Base-by-base conservation (phyloP, 2,888 invertebrate genomes). In the Rhagophthalmus giganteus region DNA sequence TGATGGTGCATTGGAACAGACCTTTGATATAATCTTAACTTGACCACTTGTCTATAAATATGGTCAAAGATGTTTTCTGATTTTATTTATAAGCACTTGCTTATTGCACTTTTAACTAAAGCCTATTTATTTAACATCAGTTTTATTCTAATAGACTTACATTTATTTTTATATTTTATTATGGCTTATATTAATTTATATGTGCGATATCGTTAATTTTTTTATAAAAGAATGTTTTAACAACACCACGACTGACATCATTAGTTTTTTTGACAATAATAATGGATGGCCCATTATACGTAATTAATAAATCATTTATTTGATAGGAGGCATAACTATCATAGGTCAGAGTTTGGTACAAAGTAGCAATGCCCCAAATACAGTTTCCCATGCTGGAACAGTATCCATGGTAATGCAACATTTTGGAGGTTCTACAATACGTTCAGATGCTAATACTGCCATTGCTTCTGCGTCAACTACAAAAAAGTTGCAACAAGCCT, bases 301-400 rank as follows among this genome's bases (percentile, higher is more conserved):
- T 20, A 20, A 5, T n/a, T n/a, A n/a, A 20, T 20, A 20, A 20
- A 20, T 20, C 20, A 20, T 20, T 20, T 20, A 5, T 5, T 20
- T 20, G 20, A 20, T 45, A 74, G 73, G 87, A 9, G 87, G 88
- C 57, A 78, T 93, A 9, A 81, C 84, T 66, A 83, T 89, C 7
- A 79, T 93, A 15, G 87, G 90, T 32, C 82, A 85, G 59, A 91
- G 90, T 73, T 81, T 94, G 35, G 88, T 91, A 11, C 79, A 79
- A 40, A 84, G 86, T 61, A 87, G 87, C 64, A 83, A 83, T 72
- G 81, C 85, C 1, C 82, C 89, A 7, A 85, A 88, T 20, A 78
- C 77, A 66, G 81, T 76, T 66, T 76, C 75, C 72, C 79, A 79
- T 26, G 77, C 78, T 1, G 76, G 81, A 1, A 76, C 79, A 1